A percentile compares a stretch with the other conserved stretches of the same genome.
These are phyloP conservation scores for Nasonia giraulti DNA, from an alignment of 1,140 invertebrate genomes.

Conservation along the genomic window DNA sequence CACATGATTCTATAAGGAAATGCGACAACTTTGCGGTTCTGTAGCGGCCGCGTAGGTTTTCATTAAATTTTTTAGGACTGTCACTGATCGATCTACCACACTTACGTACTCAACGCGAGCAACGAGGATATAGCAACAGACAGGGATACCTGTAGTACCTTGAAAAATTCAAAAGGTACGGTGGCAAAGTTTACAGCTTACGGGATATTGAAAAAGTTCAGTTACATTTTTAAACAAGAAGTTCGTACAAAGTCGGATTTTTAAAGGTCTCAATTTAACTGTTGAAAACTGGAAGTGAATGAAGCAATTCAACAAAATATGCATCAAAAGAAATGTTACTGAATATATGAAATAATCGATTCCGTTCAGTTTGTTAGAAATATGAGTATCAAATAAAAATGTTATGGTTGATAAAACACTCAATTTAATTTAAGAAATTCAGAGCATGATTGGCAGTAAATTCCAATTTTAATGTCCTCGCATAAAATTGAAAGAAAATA, in stretches of 20 bases:
- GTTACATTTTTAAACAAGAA: background rate
- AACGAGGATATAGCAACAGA: background rate
- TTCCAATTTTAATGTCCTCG: background rate
- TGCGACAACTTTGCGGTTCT: too few relatives aligned
- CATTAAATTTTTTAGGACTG: too few relatives aligned
- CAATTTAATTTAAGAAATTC: too few relatives aligned
- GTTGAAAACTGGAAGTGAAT: background rate
- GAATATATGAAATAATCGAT: too few relatives aligned
- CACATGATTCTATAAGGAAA: background rate
- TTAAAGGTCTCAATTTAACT: background rate
- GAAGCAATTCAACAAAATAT: background rate
- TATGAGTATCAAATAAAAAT: too few relatives aligned
- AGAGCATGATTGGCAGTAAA: background rate
- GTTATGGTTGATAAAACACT: too few relatives aligned
- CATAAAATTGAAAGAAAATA: background rate
- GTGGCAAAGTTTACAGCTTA: background rate
- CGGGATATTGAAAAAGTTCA: background rate
- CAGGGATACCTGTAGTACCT: background rate
- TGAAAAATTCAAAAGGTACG: background rate
- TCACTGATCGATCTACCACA: too few relatives aligned
- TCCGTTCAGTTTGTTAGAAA: too few relatives aligned
- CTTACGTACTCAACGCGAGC: background rate
- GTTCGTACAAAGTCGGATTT: background rate
- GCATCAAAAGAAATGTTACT: background rate
- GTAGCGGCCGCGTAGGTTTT: too few relatives aligned